Conservation (phyloP, 2,797 vertebrate species). For the Sphaeramia orbicularis region DNA sequence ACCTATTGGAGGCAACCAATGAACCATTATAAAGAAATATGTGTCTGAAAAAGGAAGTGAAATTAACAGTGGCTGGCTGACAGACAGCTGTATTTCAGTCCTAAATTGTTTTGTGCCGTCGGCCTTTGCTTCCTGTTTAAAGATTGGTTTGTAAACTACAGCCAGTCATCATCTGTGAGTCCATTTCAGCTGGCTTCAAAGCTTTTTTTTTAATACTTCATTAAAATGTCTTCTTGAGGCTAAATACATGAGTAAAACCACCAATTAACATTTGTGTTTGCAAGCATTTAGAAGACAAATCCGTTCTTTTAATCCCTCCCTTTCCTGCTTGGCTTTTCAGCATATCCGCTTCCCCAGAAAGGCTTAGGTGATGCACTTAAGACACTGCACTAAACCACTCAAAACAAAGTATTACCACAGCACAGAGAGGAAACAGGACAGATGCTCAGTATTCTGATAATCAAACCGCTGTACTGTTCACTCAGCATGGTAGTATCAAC, state of each 20-base stretch:
- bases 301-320: no score
- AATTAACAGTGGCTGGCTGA: slow-evolving; percentile 47
- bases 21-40: slow-evolving; percentile 60
- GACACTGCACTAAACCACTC: no score
- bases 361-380: no score
- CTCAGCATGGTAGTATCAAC: no score
- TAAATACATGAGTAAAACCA: background rate
- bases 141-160: slow-evolving; percentile 27
- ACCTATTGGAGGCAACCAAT: slow-evolving; percentile 58
- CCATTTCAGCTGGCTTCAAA: background rate
- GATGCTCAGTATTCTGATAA: no score
- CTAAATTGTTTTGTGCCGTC: background rate
- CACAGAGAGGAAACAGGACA: no score
- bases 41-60: slow-evolving; percentile 45
- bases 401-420: no score
- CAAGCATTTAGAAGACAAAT: no score
- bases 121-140: slow-evolving; percentile 28
- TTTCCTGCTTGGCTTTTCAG: no score
- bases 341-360: no score
- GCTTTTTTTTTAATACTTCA: background rate
- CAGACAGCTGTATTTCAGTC: slow-evolving; percentile 27
- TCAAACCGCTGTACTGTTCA: no score
- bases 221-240: background rate
- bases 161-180: background rate
- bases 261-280: background rate